Percentiles rank a stretch among this genome's conserved stretches.
Evolutionary conservation across 2,888 invertebrate genomes (phyloP).

Genomic region (Drosophila trichaetosa): DNA sequence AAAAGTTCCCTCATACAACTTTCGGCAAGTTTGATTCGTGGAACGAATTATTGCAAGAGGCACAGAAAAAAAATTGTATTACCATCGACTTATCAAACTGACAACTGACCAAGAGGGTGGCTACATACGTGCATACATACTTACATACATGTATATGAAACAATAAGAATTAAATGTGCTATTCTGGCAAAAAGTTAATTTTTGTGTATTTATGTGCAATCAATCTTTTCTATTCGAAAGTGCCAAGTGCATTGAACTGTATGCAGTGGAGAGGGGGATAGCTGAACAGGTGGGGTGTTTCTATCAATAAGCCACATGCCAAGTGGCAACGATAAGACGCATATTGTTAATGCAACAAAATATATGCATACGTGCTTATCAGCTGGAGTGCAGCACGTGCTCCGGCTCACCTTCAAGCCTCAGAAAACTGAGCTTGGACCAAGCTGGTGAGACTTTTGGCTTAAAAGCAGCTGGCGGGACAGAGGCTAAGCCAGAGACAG

Average conservation of each 20-base stretch:
- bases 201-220: neutral
- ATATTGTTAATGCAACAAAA: neutral
- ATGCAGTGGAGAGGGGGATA: neutral
- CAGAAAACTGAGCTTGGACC: conserved; percentile 1
- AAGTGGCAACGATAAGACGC: conserved; percentile 17
- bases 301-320: conserved; percentile 30
- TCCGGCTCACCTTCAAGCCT: conserved; percentile 4
- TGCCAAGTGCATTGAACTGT: conserved; percentile 31
- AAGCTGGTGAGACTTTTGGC: conserved; percentile 11
- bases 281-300: neutral
- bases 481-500: conserved; percentile 21
- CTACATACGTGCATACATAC: neutral
- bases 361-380: conserved; percentile 55
- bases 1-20: neutral
- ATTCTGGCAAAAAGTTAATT: neutral
- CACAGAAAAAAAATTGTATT: conserved; percentile 15
- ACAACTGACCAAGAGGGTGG: conserved; percentile 28
- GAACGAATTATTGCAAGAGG: conserved; percentile 24
- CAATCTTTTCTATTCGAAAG: neutral
- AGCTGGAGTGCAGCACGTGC: conserved; percentile 44
- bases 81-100: conserved; percentile 38
- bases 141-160: neutral
- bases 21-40: conserved; percentile 8
- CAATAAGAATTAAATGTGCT: neutral
- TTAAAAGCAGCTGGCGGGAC: conserved; percentile 58